Percentiles rank a stretch among this genome's conserved stretches.
Conservation (phyloP, 2,888 invertebrate genomes). For the Apoderus coryli region DNA sequence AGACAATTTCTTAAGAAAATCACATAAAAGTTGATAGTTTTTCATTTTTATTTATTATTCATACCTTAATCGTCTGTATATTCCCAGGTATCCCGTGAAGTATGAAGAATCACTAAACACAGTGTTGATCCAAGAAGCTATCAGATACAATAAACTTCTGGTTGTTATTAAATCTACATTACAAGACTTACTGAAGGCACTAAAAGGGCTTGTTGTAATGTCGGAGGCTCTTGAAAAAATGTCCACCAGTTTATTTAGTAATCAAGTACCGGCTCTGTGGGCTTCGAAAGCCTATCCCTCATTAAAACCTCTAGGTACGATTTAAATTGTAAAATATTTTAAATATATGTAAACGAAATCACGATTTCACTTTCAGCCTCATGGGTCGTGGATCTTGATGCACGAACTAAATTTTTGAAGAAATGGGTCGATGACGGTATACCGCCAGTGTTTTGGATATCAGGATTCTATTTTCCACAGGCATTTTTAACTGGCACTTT, state of each 20-base stretch:
- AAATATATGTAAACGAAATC: background rate
- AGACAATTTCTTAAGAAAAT: no score
- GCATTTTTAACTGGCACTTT: constrained; percentile 70
- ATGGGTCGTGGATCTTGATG: constrained; percentile 49
- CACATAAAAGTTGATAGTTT: no score
- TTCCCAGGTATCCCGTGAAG: constrained; percentile 58
- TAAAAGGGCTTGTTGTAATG: constrained; percentile 68
- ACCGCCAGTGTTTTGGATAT: constrained; percentile 68
- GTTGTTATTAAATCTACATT: constrained; percentile 41
- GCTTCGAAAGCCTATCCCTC: constrained; percentile 52
- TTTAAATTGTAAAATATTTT: constrained; percentile 5
- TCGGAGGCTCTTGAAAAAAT: constrained; percentile 59
- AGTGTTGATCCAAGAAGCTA: constrained; percentile 73
- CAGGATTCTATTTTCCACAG: constrained; percentile 76
- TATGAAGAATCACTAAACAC: constrained; percentile 85
- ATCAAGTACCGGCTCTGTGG: constrained; percentile 59
- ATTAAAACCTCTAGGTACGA: constrained; percentile 50
- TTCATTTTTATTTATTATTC: no score
- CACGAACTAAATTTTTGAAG: constrained; percentile 46
- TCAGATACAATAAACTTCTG: constrained; percentile 58
- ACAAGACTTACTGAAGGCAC: constrained; percentile 49
- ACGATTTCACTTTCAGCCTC: constrained; percentile 34
- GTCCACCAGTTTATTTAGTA: constrained; percentile 47
- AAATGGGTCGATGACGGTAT: constrained; percentile 53
- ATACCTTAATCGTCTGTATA: no score